A percentile compares a stretch with the other conserved stretches of the same genome.
These are phyloP conservation scores for Corythoichthys intestinalis DNA, from an alignment of 2,113 vertebrate species.

Conservation along the genomic window DNA sequence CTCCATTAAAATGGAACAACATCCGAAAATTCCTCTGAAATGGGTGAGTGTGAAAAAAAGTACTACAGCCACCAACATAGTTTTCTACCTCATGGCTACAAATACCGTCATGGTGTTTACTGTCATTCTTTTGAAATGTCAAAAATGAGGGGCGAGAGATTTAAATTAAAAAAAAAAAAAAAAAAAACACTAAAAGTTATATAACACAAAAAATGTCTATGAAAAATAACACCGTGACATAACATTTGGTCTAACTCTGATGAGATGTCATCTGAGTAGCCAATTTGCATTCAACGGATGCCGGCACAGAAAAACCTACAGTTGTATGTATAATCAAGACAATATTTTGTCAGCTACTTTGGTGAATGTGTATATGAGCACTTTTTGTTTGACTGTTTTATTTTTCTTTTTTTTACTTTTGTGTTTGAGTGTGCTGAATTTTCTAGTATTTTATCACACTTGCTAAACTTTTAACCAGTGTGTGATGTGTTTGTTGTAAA, in stretches of 20 bases:
- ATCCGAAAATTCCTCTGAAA: conserved; percentile 56
- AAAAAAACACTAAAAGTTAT: conserved; percentile 16
- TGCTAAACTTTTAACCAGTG: conserved; percentile 71
- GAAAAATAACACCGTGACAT: conserved; percentile 79
- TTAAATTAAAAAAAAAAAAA: too few species aligned
- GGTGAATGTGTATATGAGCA: conserved; percentile 73
- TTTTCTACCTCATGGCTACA: conserved; percentile 98
- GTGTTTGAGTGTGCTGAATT: conserved; percentile 66
- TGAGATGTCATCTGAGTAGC: conserved; percentile 77
- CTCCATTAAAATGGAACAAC: conserved; percentile 36
- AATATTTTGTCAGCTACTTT: conserved; percentile 73
- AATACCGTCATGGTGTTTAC: conserved; percentile 89
- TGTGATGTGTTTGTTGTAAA: conserved; percentile 75
- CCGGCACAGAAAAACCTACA: conserved; percentile 19
- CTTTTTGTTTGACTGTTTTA: conserved; percentile 34
- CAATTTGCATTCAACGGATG: background rate
- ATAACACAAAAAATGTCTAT: conserved; percentile 10
- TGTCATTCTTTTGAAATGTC: conserved; percentile 82
- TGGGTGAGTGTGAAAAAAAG: conserved; percentile 24
- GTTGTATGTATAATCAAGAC: conserved; percentile 64
- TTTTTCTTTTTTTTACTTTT: conserved; percentile 27
- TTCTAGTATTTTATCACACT: conserved; percentile 73
- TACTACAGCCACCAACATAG: conserved; percentile 4
- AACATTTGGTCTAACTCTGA: conserved; percentile 86
- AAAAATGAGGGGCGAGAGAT: conserved; percentile 72